A percentile compares a stretch with the other conserved stretches of the same genome.
phyloP scores from a whole-genome alignment of 2,888 invertebrate species.

The Automeris io region DNA sequence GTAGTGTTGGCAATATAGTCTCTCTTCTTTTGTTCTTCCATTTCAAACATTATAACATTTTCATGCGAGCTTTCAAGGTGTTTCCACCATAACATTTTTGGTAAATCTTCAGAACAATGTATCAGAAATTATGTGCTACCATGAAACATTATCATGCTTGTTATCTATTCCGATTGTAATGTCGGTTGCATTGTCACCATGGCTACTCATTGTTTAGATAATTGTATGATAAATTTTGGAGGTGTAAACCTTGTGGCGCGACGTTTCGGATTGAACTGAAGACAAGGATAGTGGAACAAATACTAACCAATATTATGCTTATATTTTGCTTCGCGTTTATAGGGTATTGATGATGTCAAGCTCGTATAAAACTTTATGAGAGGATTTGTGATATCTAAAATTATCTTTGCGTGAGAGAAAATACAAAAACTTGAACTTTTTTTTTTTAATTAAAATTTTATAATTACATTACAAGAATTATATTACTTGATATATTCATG shows the following conservation, averaged over 20 bases:
- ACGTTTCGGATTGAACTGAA: constrained; percentile 59
- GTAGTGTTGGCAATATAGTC: constrained; percentile 54
- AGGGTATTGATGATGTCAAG: constrained; percentile 48
- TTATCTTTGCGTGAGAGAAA: constrained; percentile 39
- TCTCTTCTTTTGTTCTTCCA: constrained; percentile 51
- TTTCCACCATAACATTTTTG: constrained; percentile 74
- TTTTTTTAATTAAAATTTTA: no score
- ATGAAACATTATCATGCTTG: constrained; percentile 34
- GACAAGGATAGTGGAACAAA: constrained; percentile 62
- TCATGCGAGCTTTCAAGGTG: constrained; percentile 56
- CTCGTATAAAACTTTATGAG: constrained; percentile 51
- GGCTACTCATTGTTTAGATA: constrained; percentile 44
- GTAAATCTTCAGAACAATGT: constrained; percentile 26
- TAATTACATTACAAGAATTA: no score
- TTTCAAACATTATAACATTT: constrained; percentile 58
- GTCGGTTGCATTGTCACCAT: constrained; percentile 50
- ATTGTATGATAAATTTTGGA: constrained; percentile 25
- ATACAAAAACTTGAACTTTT: no score
- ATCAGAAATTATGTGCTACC: constrained; percentile 29
- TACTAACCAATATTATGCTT: no score
- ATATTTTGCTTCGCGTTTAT: no score
- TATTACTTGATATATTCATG: no score
- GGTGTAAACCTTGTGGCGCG: constrained; percentile 43
- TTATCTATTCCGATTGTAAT: constrained; percentile 26
- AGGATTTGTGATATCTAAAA: constrained; percentile 60